Conservation (phyloP, 2,113 vertebrate genomes). For the Balaenoptera acutorostrata region DNA sequence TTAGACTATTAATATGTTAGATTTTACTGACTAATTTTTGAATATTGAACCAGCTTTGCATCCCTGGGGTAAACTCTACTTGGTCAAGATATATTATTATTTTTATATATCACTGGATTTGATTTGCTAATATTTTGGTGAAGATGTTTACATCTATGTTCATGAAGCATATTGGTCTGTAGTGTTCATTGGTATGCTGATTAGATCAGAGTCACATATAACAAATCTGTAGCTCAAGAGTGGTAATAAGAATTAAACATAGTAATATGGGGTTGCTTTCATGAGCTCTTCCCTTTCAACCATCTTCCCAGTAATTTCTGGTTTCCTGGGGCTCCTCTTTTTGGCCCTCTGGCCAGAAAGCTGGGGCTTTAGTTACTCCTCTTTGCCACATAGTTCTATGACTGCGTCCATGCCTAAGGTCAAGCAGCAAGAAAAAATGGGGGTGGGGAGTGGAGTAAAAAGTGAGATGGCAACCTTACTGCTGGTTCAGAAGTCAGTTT, state of each 20-base stretch:
- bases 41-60: neutral
- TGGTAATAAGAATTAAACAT: neutral
- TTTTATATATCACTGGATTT: neutral
- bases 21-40: neutral
- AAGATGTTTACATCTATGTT: neutral
- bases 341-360: neutral
- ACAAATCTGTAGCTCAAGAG: neutral
- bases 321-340: neutral
- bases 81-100: neutral
- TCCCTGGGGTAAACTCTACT: neutral
- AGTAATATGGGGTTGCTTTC: neutral
- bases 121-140: neutral
- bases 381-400: neutral
- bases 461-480: neutral
- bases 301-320: neutral
- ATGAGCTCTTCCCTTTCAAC: neutral
- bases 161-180: neutral
- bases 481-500: neutral
- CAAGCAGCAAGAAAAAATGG: neutral
- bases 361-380: neutral
- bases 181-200: neutral
- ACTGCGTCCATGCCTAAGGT: neutral
- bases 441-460: neutral
- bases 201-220: neutral
- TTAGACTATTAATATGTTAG: neutral